Evolutionary conservation across 1,140 invertebrate genomes (phyloP), one percentile per base, ranked within the genome.

Genomic region (Macrocentrus cingulum): DNA sequence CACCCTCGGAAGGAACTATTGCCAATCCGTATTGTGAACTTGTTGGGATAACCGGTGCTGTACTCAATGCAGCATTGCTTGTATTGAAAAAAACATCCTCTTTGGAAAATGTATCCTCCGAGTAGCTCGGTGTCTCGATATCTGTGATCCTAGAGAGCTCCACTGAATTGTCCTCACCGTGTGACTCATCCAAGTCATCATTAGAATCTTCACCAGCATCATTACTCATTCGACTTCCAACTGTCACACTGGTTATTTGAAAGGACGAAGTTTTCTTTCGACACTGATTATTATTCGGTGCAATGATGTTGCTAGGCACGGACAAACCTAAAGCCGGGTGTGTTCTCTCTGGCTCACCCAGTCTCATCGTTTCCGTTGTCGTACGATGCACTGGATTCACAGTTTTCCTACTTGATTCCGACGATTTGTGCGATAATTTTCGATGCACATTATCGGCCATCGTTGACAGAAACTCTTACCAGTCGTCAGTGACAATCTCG

Each of bases 101-200:
- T 75, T 89, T 89, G 53, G 87, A 89, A 72, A 89, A 91, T 1
- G 89, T 91, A 64, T 92, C 90, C 75, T 92, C 90, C 3, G 90
- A 91, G 76, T 88, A 90, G 67, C 88, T 91, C 13, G 91, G 90
- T 20, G 90, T 91, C 79, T 92, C 90, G 76, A 90, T 88, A 78
- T 89, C 87, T 66, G 89, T 80, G 56, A 91, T 83, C 65, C 89
- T 82, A 63, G 89, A 91, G 67, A 87, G 88, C 71, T 91, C 89
- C 20, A 80, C 82, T 4, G 85, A 87, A 70, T 84, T 86, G 77
- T 95, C 92, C 65, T 88, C 86, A 58, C 92, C 93, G 76, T 94
- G 91, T 78, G 91, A 93, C 83, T 95, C 92, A 78, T 95, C 92
- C 72, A 95, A 82, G 84, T 95, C 93, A 79, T 95, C 92, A 62